Evolutionary conservation across 2,113 vertebrate species (phyloP), one percentile per base, ranked within the genome.

Genomic region (Etheostoma spectabile): DNA sequence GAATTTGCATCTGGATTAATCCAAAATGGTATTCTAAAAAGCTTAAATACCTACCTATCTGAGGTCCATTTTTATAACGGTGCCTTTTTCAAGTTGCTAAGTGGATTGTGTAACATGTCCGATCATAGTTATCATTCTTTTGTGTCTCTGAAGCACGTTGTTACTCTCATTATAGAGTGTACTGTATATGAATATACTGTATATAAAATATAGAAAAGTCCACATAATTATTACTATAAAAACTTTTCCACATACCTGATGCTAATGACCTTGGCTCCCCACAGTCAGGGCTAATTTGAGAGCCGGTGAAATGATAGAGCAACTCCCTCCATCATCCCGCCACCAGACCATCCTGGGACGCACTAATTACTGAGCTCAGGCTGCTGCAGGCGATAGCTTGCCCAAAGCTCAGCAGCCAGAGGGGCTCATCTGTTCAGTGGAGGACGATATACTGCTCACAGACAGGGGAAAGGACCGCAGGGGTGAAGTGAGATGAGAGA

Each of bases 321-420:
- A 51, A n/a, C 24, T 63, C 12, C 0, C 3, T 88, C 82, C 5
- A 80, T 88, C 86, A 74, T 51, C 10, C 68, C 71, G 83, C 74
- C 83, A 71, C 53, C 56, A 60, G 70, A 63, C 60, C 64, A 33
- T 57, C 70, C 38, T n/a, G 73, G 27, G 77, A 79, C 13, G n/a
- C 38, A 66, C 84, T 86, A 91, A 93, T 91, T 88, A 89, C 74
- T 64, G 62, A 30, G 73, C 63, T 63, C 73, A 68, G 80, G 80
- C 84, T 59, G 73, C 45, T 61, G 64, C 55, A 56, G 88, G 88
- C 69, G 77, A 91, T 84, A 82, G 2, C 24, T 45, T 11, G n/a
- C 30, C 52, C 38, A 24, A 27, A 52, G 71, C 84, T 80, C 27
- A 21, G 86, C 56, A 56, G 79, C 63, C 75, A 46, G 53, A 59